These are phyloP conservation scores for Phoxinus phoxinus DNA, from an alignment of 2,113 vertebrate species.

Conservation along the genomic window DNA sequence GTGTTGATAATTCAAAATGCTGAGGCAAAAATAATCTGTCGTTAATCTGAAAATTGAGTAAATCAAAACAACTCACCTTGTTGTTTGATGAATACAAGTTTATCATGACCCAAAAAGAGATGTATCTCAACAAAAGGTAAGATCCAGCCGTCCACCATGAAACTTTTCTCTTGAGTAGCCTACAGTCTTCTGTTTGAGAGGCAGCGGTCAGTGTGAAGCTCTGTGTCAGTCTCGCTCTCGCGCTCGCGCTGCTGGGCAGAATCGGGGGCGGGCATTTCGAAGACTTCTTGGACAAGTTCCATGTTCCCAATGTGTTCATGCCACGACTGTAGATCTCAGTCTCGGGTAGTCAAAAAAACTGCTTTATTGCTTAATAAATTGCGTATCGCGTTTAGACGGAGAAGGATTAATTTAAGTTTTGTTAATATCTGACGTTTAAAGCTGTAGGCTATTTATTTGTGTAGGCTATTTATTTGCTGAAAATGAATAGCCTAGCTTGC, in stretches of 20 bases:
- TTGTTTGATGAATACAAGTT: neutral
- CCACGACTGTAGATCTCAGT: neutral
- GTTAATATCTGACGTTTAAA: neutral
- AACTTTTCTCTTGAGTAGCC: neutral
- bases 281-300: neutral
- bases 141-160: neutral
- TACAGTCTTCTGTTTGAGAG: neutral
- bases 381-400: neutral
- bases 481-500: neutral
- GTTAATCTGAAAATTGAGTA: neutral
- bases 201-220: slow-evolving; percentile 13
- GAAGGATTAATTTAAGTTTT: neutral
- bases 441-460: neutral
- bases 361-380: neutral
- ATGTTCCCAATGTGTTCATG: neutral
- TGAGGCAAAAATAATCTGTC: neutral
- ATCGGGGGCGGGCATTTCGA: neutral
- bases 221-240: neutral
- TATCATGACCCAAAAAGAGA: neutral
- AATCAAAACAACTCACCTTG: neutral
- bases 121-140: neutral
- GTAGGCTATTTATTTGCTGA: neutral
- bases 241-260: neutral
- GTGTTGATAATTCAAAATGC: neutral
- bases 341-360: neutral